A percentile compares a stretch with the other conserved stretches of the same genome.
Evolutionary conservation across 2,888 invertebrate genomes (phyloP).

Genomic region (Cerceris rybyensis): DNA sequence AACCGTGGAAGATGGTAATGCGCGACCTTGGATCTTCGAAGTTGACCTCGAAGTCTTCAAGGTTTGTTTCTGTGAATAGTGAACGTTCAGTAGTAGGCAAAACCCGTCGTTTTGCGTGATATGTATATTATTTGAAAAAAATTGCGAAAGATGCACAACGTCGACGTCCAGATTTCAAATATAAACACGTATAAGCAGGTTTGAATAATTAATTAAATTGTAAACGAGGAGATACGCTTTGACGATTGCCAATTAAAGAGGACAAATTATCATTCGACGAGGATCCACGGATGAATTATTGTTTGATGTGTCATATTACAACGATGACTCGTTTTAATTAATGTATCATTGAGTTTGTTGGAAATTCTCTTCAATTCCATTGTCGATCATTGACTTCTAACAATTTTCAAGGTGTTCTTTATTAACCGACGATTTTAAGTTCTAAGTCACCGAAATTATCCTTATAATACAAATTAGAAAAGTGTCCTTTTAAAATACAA

Average conservation of each 20-base stretch:
- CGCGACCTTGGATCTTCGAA: slow-evolving; percentile 27
- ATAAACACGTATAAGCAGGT: neutral
- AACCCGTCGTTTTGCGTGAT: slow-evolving; percentile 1
- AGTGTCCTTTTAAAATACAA: too few species aligned
- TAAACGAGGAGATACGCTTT: neutral
- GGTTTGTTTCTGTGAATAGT: slow-evolving; percentile 16
- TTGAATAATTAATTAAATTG: neutral
- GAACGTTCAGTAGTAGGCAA: neutral
- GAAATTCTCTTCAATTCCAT: neutral
- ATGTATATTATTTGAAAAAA: slow-evolving; percentile 10
- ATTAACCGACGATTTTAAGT: too few species aligned
- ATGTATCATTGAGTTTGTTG: neutral
- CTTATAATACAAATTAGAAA: too few species aligned
- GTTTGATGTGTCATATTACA: neutral
- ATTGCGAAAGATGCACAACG: neutral
- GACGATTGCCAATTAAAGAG: neutral
- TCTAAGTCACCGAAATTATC: too few species aligned
- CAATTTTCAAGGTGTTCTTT: too few species aligned
- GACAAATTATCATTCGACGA: neutral
- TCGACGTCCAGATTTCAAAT: neutral
- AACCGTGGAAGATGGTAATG: slow-evolving; percentile 26
- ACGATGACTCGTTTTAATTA: neutral
- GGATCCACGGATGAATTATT: neutral
- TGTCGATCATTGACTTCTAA: neutral
- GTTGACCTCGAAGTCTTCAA: slow-evolving; percentile 21